Conservation (phyloP, 2,888 invertebrate species). For the Uropetala carovei region DNA sequence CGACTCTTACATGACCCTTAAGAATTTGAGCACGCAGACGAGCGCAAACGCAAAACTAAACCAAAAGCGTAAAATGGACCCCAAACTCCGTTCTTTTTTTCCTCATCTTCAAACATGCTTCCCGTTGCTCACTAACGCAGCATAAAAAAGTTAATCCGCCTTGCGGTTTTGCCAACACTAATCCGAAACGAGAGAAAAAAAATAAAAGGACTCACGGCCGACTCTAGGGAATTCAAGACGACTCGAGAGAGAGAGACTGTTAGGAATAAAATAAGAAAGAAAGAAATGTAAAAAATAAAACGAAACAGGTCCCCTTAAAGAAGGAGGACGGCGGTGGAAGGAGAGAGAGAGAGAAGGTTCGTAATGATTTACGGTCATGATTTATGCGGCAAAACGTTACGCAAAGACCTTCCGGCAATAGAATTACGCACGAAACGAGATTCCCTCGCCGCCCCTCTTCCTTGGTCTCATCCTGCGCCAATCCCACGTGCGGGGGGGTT, state of each 20-base stretch:
- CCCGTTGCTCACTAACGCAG: slow-evolving; percentile 14
- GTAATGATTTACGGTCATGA: slow-evolving; percentile 57
- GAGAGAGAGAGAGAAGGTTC: neutral
- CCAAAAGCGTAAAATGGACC: neutral
- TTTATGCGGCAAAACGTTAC: slow-evolving; percentile 62
- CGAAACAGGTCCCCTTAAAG: neutral
- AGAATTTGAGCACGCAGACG: neutral
- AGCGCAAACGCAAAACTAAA: too few species aligned
- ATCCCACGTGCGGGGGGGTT: neutral
- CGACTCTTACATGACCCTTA: neutral
- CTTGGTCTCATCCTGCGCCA: neutral
- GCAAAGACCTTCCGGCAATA: slow-evolving; percentile 59
- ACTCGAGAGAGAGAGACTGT: neutral
- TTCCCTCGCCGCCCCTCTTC: neutral
- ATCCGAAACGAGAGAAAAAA: neutral
- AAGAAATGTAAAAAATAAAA: neutral
- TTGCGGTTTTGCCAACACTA: slow-evolving; percentile 29
- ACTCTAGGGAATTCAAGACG: neutral
- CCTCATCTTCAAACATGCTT: neutral
- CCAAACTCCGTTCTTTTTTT: slow-evolving; percentile 16
- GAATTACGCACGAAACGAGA: slow-evolving; percentile 47
- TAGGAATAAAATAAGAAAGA: neutral
- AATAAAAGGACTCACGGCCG: slow-evolving; percentile 1
- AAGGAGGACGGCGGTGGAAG: neutral
- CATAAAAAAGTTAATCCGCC: slow-evolving; percentile 20